Conservation (phyloP, 2,888 invertebrate genomes). For the Parnassius smintheus region DNA sequence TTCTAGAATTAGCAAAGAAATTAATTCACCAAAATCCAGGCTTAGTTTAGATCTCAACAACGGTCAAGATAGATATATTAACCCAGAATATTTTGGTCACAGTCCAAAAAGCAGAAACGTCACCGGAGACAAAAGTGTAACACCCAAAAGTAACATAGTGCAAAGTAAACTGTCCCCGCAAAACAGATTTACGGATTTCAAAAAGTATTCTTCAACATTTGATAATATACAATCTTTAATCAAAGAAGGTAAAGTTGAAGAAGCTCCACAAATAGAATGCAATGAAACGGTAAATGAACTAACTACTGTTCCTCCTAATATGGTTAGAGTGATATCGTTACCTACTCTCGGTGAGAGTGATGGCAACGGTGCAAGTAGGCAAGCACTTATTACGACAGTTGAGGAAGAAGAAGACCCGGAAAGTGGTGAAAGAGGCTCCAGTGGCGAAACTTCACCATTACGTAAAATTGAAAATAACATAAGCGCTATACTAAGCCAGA, state of each 20-base stretch:
- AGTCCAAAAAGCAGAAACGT: slow-evolving; percentile 75
- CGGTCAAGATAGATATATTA: slow-evolving; percentile 69
- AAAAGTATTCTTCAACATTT: slow-evolving; percentile 88
- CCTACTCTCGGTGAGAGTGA: slow-evolving; percentile 83
- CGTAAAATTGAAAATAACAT: slow-evolving; percentile 87
- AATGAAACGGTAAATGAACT: slow-evolving; percentile 83
- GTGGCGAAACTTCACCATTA: slow-evolving; percentile 84
- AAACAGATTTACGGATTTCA: slow-evolving; percentile 82
- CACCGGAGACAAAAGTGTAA: slow-evolving; percentile 55
- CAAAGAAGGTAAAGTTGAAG: slow-evolving; percentile 85
- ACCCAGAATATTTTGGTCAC: slow-evolving; percentile 70
- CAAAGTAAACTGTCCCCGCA: slow-evolving; percentile 78
- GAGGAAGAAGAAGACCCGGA: slow-evolving; percentile 87
- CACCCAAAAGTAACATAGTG: slow-evolving; percentile 52
- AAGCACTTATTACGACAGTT: slow-evolving; percentile 85
- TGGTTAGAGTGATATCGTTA: slow-evolving; percentile 85
- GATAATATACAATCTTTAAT: slow-evolving; percentile 88
- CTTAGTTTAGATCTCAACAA: slow-evolving; percentile 83
- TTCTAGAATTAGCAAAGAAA: slow-evolving; percentile 79
- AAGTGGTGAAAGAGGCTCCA: slow-evolving; percentile 81
- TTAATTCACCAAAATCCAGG: slow-evolving; percentile 82
- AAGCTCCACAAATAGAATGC: slow-evolving; percentile 72
- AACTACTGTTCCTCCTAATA: slow-evolving; percentile 81
- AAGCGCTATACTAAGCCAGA: slow-evolving; percentile 84
- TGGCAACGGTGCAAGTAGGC: slow-evolving; percentile 74